Evolutionary conservation across 2,113 vertebrate species (phyloP).

Genomic region (Setophaga coronata): DNA sequence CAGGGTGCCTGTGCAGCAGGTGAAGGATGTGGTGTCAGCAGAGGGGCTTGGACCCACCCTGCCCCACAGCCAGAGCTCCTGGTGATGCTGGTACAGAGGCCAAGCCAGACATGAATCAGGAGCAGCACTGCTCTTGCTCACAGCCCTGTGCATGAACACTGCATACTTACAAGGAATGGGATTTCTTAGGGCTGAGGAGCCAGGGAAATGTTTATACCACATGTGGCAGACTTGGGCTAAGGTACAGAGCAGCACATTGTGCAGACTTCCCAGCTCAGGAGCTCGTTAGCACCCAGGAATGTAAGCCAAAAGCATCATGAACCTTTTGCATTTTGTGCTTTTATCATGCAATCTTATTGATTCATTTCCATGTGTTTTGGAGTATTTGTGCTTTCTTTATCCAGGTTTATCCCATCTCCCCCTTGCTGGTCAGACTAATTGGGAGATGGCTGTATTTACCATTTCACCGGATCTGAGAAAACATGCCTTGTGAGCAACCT

Average conservation of each 20-base stretch:
- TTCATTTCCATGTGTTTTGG: conserved; percentile 34
- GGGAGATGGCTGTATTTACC: conserved; percentile 43
- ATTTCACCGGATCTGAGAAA: conserved; percentile 43
- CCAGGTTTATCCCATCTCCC: conserved; percentile 22
- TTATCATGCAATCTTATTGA: not conserved
- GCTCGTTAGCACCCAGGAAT: not conserved
- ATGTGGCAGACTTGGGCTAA: not conserved
- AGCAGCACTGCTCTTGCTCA: not conserved
- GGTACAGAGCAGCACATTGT: not conserved
- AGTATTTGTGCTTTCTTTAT: conserved; percentile 30
- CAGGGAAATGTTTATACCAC: not conserved
- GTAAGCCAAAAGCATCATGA: conserved; percentile 20
- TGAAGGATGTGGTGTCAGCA: fast-evolving
- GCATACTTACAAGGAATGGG: not conserved
- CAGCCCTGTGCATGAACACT: not conserved
- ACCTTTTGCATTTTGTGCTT: not conserved
- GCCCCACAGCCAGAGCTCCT: not conserved
- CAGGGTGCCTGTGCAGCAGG: not conserved
- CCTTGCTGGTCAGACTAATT: not conserved
- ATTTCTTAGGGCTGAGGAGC: not conserved
- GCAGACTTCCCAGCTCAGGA: not conserved
- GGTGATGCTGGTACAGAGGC: not conserved
- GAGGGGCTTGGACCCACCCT: no score
- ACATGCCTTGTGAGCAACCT: conserved; percentile 11
- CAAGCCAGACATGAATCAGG: fast-evolving